Conservation (phyloP, 1,140 invertebrate species). For the Hydropsyche tenuis region DNA sequence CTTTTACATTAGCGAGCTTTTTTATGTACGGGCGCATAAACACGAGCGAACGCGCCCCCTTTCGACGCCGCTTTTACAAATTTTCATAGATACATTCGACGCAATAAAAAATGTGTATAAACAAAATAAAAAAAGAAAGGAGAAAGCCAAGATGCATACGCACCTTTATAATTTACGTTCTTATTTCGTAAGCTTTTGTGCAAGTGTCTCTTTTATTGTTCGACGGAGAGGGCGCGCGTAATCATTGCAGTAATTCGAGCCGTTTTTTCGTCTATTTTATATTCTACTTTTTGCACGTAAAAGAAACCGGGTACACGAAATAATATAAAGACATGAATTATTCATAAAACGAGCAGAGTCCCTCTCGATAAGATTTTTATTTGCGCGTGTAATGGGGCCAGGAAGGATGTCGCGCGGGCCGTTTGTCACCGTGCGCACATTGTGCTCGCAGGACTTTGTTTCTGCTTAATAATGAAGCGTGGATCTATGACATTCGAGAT, state of each 20-base stretch:
- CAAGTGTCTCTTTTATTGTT: neutral
- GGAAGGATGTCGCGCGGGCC: slow-evolving; percentile 29
- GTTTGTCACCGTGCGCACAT: slow-evolving; percentile 38
- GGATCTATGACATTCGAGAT: too few species aligned
- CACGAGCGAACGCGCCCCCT: slow-evolving; percentile 1
- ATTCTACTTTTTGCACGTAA: neutral
- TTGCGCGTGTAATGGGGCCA: slow-evolving; percentile 37
- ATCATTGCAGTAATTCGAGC: slow-evolving; percentile 25
- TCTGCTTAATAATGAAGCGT: slow-evolving; percentile 36
- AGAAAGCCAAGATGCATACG: too few species aligned
- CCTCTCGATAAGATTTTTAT: slow-evolving; percentile 46
- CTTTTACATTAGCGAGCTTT: slow-evolving; percentile 21
- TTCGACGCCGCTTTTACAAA: too few species aligned
- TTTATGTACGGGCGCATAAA: neutral
- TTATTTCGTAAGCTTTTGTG: too few species aligned
- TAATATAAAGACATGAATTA: slow-evolving; percentile 47
- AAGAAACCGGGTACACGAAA: slow-evolving; percentile 15
- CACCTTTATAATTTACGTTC: too few species aligned
- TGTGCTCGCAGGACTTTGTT: slow-evolving; percentile 46
- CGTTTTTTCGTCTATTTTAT: neutral
- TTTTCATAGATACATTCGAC: too few species aligned
- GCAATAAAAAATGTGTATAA: too few species aligned
- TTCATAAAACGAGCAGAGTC: slow-evolving; percentile 43
- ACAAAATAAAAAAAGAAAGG: too few species aligned
- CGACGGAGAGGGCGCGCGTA: neutral